These are phyloP conservation scores for Schizopygopsis pylzovi DNA, from an alignment of 2,797 vertebrate species.

Conservation along the genomic window DNA sequence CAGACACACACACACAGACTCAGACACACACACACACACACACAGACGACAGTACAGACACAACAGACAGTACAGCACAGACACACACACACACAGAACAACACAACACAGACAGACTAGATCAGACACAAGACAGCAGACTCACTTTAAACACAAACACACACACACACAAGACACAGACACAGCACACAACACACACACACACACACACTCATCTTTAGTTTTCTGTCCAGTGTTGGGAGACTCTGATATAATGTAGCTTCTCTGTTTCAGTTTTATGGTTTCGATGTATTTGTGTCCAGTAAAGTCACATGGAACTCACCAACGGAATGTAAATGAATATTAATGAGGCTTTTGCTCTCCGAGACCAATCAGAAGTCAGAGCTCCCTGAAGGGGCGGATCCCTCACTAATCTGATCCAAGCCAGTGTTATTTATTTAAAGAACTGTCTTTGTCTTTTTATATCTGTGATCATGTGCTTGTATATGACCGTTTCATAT, in stretches of 20 bases:
- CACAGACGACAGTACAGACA: too few relatives aligned
- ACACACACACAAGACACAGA: too few relatives aligned
- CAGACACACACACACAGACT: neutral
- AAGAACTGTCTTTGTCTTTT: constrained; percentile 37
- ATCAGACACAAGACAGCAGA: too few relatives aligned
- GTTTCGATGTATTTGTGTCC: constrained; percentile 41
- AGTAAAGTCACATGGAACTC: neutral
- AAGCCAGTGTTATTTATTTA: constrained; percentile 46
- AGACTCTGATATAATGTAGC: constrained; percentile 19
- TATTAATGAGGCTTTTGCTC: constrained; percentile 31
- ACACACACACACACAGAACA: too few relatives aligned
- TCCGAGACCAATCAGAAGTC: constrained; percentile 24
- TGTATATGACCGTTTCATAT: constrained; percentile 4
- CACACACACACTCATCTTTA: neutral
- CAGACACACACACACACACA: too few relatives aligned
- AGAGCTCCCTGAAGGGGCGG: neutral
- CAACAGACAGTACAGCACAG: too few relatives aligned
- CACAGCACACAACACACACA: neutral
- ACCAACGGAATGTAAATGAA: constrained; percentile 19
- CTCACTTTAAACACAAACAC: too few relatives aligned
- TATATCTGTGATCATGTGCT: constrained; percentile 23
- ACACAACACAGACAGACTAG: too few relatives aligned
- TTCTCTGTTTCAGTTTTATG: constrained; percentile 6
- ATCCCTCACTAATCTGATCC: neutral
- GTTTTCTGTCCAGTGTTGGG: constrained; percentile 11